These are phyloP conservation scores for Polymixis lichenea DNA, from an alignment of 2,888 invertebrate genomes.

Conservation along the genomic window DNA sequence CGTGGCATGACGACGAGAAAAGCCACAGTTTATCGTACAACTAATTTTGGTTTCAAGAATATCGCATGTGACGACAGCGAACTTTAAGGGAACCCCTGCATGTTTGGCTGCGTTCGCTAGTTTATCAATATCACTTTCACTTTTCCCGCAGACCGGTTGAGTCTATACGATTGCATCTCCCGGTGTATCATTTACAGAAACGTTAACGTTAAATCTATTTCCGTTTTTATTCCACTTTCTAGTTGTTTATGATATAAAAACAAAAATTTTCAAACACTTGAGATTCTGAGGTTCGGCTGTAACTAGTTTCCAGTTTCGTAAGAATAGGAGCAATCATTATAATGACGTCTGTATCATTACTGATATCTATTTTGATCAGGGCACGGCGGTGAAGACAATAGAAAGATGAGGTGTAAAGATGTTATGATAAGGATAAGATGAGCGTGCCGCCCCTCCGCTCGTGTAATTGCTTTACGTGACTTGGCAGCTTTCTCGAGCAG, in stretches of 20 bases:
- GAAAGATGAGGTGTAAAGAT: constrained; percentile 65
- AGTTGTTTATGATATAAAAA: constrained; percentile 32
- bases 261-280: constrained; percentile 7
- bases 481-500: constrained; percentile 72
- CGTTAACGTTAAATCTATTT: constrained; percentile 29
- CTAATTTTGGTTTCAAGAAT: neutral
- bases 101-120: constrained; percentile 39
- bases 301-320: constrained; percentile 26
- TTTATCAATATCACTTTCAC: constrained; percentile 64
- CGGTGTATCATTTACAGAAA: constrained; percentile 45
- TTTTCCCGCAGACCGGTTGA: constrained; percentile 52
- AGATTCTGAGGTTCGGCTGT: neutral
- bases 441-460: constrained; percentile 52
- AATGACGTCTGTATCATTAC: constrained; percentile 32
- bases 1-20: neutral
- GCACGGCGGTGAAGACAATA: constrained; percentile 64
- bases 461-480: constrained; percentile 77
- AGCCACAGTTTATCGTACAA: neutral
- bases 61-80: neutral
- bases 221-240: constrained; percentile 44
- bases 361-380: constrained; percentile 48
- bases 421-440: constrained; percentile 67
- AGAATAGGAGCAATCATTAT: constrained; percentile 34
- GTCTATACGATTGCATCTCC: constrained; percentile 36
- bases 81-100: constrained; percentile 33